These are phyloP conservation scores for Ophion ellenae DNA, from an alignment of 2,888 invertebrate genomes.

Conservation along the genomic window DNA sequence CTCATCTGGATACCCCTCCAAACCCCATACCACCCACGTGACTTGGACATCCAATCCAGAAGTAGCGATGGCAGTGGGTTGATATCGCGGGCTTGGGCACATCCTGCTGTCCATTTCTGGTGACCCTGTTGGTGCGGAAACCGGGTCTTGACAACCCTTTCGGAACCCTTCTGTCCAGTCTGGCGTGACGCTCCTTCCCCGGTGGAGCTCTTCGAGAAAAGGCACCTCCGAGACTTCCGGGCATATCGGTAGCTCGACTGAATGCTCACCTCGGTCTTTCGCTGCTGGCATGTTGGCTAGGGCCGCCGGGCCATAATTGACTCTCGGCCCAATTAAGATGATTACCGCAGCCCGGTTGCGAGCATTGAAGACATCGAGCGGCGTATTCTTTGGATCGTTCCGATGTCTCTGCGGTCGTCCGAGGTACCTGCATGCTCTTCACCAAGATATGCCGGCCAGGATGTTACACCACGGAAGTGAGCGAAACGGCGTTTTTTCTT, in stretches of 20 bases:
- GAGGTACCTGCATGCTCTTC: background rate
- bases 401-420: constrained; percentile 15
- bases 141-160: constrained; percentile 5
- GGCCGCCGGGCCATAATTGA: background rate
- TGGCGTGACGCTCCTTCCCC: constrained; percentile 57
- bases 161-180: constrained; percentile 18
- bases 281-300: background rate
- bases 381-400: background rate
- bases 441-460: constrained; percentile 28
- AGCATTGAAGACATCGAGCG: background rate
- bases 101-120: constrained; percentile 28
- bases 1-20: background rate
- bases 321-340: background rate
- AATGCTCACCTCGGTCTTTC: background rate
- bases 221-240: constrained; percentile 52
- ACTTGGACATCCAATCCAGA: constrained; percentile 39
- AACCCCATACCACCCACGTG: background rate
- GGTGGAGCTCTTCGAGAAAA: constrained; percentile 37
- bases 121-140: constrained; percentile 51
- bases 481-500: constrained; percentile 66
- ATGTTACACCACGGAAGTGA: constrained; percentile 49
- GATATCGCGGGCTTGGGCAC: constrained; percentile 20
- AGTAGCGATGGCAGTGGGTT: constrained; percentile 66
- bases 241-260: constrained; percentile 18
- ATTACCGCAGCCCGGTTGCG: background rate